phyloP scores from a whole-genome alignment of 2,888 invertebrate genomes.

The Phyllotreta cruciferae region DNA sequence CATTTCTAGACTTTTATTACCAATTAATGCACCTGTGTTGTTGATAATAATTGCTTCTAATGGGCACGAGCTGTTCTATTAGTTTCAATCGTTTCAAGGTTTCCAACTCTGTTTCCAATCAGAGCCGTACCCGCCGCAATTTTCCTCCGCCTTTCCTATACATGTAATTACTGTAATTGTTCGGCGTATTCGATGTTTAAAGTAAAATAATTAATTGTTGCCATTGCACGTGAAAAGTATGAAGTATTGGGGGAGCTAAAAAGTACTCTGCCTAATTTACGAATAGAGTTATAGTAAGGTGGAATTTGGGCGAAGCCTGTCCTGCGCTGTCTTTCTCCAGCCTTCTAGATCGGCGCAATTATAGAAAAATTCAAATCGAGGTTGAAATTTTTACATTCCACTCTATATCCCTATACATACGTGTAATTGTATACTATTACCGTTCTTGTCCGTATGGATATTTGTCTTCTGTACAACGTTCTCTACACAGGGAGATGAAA shows the following conservation, averaged over 20 bases:
- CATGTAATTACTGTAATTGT: no score
- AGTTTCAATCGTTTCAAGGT: slow-evolving; percentile 32
- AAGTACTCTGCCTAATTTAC: no score
- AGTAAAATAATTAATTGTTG: no score
- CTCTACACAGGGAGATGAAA: neutral
- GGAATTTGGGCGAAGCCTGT: neutral
- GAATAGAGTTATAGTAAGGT: no score
- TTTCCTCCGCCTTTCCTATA: no score
- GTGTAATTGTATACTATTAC: slow-evolving; percentile 12
- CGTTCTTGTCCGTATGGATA: slow-evolving; percentile 6
- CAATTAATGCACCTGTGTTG: slow-evolving; percentile 38
- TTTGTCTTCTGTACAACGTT: neutral
- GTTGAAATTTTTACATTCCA: slow-evolving; percentile 13
- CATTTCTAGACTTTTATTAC: slow-evolving; percentile 38
- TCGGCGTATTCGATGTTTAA: no score
- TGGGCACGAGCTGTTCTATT: slow-evolving; percentile 36
- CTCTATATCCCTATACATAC: slow-evolving; percentile 11
- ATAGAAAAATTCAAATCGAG: slow-evolving; percentile 16
- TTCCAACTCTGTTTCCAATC: slow-evolving; percentile 16
- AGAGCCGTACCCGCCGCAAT: neutral
- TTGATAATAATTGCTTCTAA: slow-evolving; percentile 37
- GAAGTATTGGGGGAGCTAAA: neutral
- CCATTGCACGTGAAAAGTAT: neutral
- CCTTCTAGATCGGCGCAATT: slow-evolving; percentile 9
- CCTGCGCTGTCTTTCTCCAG: neutral